Evolutionary conservation across 2,113 vertebrate genomes (phyloP).

Genomic region (Myotis yumanensis): DNA sequence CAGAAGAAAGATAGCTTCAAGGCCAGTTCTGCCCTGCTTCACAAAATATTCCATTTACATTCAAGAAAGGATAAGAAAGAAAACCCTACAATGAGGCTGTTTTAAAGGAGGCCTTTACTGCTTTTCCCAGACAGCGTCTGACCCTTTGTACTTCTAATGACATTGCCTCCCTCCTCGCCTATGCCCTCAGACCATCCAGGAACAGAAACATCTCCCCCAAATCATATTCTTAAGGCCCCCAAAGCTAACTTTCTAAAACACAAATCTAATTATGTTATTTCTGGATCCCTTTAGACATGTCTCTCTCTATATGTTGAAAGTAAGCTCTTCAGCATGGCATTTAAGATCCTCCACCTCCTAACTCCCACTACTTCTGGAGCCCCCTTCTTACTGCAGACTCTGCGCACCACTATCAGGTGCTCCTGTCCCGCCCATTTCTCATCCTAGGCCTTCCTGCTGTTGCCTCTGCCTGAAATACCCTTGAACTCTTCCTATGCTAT

Average conservation of each 20-base stretch:
- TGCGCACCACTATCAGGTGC: not conserved
- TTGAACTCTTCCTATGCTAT: not conserved
- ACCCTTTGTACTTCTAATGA: constrained; percentile 10
- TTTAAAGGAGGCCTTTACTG: constrained; percentile 25
- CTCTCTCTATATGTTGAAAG: not conserved
- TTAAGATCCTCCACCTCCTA: not conserved
- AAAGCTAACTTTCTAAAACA: constrained; percentile 20
- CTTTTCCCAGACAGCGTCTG: not conserved
- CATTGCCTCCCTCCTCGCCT: constrained; percentile 5
- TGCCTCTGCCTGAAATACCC: not conserved
- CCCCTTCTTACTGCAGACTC: not conserved
- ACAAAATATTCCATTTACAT: constrained; percentile 60
- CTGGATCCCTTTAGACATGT: not conserved
- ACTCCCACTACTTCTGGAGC: not conserved
- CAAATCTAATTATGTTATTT: not conserved
- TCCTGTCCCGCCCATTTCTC: not conserved
- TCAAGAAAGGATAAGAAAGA: constrained; percentile 51
- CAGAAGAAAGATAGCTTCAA: constrained; percentile 60
- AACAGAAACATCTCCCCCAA: not conserved
- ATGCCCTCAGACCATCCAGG: not conserved
- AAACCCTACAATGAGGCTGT: not conserved
- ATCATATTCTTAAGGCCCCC: not conserved
- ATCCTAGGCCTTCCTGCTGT: not conserved
- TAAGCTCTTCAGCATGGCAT: not conserved
- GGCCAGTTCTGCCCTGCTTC: constrained; percentile 48